Evolutionary conservation across 2,797 vertebrate species (phyloP), one percentile per base, ranked within the genome.

Genomic region (Alauda arvensis): DNA sequence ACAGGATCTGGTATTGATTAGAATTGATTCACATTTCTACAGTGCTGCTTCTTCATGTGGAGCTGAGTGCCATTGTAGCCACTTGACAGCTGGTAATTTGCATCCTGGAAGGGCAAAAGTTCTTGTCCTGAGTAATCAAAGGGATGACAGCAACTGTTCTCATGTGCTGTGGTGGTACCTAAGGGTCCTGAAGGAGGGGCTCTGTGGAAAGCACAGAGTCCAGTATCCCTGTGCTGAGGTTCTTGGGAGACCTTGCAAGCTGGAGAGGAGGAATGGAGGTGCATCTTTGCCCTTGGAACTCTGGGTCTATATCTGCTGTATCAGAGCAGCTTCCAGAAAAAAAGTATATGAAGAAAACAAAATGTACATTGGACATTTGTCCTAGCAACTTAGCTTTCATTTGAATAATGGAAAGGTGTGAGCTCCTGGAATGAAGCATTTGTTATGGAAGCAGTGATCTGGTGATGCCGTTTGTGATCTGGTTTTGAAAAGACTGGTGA

Each of bases 11-110:
- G 3, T 80, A 77, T 87, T 68, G 85, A 83, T 78, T 79, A 70
- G 60, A 91, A 91, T 76, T 57, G 66, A 89, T 91, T 72, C 81
- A 56, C 67, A 51, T 70, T 92, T 94, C 65, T 52, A 1, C 29
- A 45, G 9, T 20, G 12, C 13, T 78, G 52, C 83, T 77, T 67
- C 60, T 76, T 76, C 46, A 43, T 7, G 34, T 52, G 52, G 52
- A 63, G 25, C 68, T 43, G 40, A 28, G 13, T 79, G 76, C 77
- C 37, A 20, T 31, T 88, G 55, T 0, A 5, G 12, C 42, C n/a
- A 28, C 62, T 67, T 82, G 78, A 68, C 68, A 77, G 53, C 21
- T 57, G 46, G 29, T 51, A 57, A 74, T 81, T 67, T 83, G 43
- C 29, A 57, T 46, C 46, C 42, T 40, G 39, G 40, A 86, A 79